Conservation (phyloP, 30 jellyfish, hydroid and myxozoan genomes). For the Chrysaora quinquecirrha region DNA sequence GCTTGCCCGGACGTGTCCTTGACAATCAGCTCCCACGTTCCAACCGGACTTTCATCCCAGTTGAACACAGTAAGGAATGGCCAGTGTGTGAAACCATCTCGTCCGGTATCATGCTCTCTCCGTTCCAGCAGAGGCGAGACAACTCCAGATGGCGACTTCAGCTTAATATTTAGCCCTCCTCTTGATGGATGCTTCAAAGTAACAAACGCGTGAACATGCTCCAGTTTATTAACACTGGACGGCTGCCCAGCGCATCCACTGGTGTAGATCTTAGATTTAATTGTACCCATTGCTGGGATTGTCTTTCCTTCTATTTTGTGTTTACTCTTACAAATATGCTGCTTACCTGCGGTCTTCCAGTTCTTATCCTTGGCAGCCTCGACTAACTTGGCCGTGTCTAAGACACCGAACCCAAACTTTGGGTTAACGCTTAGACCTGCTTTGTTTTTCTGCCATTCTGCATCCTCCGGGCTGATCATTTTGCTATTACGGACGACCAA, state of each 20-base stretch:
- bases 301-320: constrained; percentile 40
- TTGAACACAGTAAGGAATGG: constrained; percentile 89
- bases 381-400: constrained; percentile 87
- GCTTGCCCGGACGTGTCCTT: constrained; percentile 83
- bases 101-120: constrained; percentile 75
- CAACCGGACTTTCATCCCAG: constrained; percentile 97
- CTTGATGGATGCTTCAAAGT: constrained; percentile 79
- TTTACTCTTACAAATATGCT: constrained; percentile 82
- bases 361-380: constrained; percentile 70
- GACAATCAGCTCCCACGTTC: constrained; percentile 92
- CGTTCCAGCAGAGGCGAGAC: constrained; percentile 72
- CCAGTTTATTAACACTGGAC: constrained; percentile 81
- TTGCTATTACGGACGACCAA: constrained; percentile 86
- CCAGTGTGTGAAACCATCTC: constrained; percentile 91
- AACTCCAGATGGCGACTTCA: constrained; percentile 90
- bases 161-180: constrained; percentile 78
- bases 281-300: constrained; percentile 56
- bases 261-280: constrained; percentile 61
- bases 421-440: constrained; percentile 91
- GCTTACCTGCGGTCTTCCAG: constrained; percentile 92
- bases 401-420: constrained; percentile 95
- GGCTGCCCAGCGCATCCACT: constrained; percentile 86
- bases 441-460: constrained; percentile 91
- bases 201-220: constrained; percentile 90
- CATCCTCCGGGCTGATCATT: constrained; percentile 73